A percentile compares a stretch with the other conserved stretches of the same genome.
These are phyloP conservation scores for Venturia canescens DNA, from an alignment of 1,140 invertebrate genomes.

Conservation along the genomic window DNA sequence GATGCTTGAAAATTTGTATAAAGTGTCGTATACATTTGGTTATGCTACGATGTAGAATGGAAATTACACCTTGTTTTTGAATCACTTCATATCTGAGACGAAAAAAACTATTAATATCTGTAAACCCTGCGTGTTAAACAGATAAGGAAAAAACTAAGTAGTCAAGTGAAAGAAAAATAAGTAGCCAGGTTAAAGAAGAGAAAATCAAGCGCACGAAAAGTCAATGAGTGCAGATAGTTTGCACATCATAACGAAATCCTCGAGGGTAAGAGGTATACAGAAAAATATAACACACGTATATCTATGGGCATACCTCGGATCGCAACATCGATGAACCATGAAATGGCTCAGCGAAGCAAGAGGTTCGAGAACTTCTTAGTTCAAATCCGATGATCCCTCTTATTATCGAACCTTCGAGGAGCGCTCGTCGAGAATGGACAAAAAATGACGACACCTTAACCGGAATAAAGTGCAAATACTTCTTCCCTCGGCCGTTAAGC, in stretches of 20 bases:
- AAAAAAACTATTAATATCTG: too few species aligned
- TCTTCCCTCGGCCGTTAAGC: not conserved
- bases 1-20: too few species aligned
- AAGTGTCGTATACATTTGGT: too few species aligned
- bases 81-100: too few species aligned
- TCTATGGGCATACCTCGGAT: not conserved
- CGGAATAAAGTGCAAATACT: not conserved
- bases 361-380: constrained; percentile 1
- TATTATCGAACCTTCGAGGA: constrained; percentile 15
- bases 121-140: too few species aligned
- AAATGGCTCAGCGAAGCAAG: constrained; percentile 11
- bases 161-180: not conserved
- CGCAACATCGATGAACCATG: constrained; percentile 30
- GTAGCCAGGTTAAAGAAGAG: not conserved
- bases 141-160: too few species aligned
- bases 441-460: not conserved
- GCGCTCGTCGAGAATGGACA: not conserved
- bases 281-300: not conserved
- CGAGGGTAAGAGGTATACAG: not conserved
- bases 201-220: not conserved
- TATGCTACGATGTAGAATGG: too few species aligned
- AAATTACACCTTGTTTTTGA: too few species aligned
- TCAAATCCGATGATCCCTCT: constrained; percentile 18
- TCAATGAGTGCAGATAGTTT: not conserved
- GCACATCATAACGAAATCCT: not conserved